These are phyloP conservation scores for Parauchenoglanis punctatus DNA, from an alignment of 2,797 vertebrate genomes.

Conservation along the genomic window DNA sequence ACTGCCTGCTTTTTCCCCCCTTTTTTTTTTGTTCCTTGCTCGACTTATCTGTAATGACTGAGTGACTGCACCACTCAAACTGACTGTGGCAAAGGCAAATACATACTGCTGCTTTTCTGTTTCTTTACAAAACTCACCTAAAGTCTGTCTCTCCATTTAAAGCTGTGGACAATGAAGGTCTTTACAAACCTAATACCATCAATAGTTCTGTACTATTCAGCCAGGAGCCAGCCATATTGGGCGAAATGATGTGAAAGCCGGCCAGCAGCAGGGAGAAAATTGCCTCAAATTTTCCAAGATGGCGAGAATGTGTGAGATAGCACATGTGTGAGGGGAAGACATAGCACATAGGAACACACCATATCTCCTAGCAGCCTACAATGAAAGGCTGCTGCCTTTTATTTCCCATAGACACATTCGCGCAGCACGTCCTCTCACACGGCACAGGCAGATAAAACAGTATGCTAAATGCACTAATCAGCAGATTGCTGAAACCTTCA, in stretches of 20 bases:
- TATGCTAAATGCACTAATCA: slow-evolving; percentile 14
- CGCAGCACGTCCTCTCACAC: slow-evolving; percentile 22
- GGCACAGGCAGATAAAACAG: not conserved
- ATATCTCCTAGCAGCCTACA: slow-evolving; percentile 58
- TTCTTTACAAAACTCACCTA: slow-evolving; percentile 27
- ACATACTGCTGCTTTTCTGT: slow-evolving; percentile 14
- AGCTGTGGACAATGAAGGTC: slow-evolving; percentile 40
- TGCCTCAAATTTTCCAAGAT: slow-evolving; percentile 55
- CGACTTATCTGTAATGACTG: slow-evolving; percentile 35
- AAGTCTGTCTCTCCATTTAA: slow-evolving; percentile 43
- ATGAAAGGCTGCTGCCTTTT: slow-evolving; percentile 51
- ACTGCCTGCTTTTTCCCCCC: slow-evolving; percentile 23
- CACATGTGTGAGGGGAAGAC: slow-evolving; percentile 41
- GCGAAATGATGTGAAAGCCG: slow-evolving; percentile 48
- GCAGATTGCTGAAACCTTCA: not conserved
- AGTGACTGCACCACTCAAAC: slow-evolving; percentile 10
- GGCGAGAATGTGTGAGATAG: slow-evolving; percentile 55
- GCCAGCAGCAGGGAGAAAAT: slow-evolving; percentile 50
- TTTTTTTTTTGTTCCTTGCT: slow-evolving; percentile 4
- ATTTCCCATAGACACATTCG: slow-evolving; percentile 41
- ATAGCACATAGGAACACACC: slow-evolving; percentile 62
- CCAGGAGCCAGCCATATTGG: slow-evolving; percentile 45
- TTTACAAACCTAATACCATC: slow-evolving; percentile 46
- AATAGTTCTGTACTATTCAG: slow-evolving; percentile 48
- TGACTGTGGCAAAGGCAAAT: slow-evolving; percentile 11